A percentile compares a stretch with the other conserved stretches of the same genome.
Evolutionary conservation across 2,113 vertebrate species (phyloP).

Genomic region (Mustela nigripes): DNA sequence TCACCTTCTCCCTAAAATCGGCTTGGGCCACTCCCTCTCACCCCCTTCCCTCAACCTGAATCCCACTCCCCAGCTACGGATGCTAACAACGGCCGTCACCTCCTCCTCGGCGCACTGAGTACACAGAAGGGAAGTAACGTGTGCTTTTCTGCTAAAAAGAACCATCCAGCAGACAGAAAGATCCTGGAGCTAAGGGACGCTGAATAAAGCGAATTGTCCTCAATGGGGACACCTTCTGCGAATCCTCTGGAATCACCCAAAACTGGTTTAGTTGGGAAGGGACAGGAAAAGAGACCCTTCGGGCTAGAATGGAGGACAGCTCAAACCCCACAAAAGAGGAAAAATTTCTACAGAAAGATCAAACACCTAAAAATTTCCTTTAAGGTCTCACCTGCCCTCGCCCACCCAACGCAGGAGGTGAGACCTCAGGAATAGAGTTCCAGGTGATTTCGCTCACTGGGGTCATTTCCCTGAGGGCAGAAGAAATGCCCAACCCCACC

Average conservation of each 20-base stretch:
- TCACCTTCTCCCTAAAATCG: not conserved
- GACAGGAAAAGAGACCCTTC: not conserved
- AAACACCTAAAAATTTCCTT: too few species aligned
- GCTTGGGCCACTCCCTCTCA: not conserved
- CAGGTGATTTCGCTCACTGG: accelerated
- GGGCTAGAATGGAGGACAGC: not conserved
- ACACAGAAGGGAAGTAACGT: not conserved
- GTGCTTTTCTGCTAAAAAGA: not conserved
- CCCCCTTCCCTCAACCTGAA: not conserved
- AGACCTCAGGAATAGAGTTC: not conserved
- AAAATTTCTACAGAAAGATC: not conserved
- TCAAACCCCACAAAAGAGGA: not conserved
- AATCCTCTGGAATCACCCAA: not conserved
- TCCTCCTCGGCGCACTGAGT: not conserved
- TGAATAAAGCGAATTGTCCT: not conserved
- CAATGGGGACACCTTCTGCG: not conserved
- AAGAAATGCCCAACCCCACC: not conserved
- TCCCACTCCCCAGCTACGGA: not conserved
- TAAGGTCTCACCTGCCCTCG: not conserved
- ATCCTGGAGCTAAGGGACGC: not conserved
- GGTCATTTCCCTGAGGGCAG: too few species aligned
- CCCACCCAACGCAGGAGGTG: accelerated
- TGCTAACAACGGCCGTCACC: accelerated
- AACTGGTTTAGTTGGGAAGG: not conserved
- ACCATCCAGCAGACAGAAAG: not conserved